These are phyloP conservation scores for Frieseomelitta varia DNA, from an alignment of 1,140 invertebrate genomes.

Conservation along the genomic window DNA sequence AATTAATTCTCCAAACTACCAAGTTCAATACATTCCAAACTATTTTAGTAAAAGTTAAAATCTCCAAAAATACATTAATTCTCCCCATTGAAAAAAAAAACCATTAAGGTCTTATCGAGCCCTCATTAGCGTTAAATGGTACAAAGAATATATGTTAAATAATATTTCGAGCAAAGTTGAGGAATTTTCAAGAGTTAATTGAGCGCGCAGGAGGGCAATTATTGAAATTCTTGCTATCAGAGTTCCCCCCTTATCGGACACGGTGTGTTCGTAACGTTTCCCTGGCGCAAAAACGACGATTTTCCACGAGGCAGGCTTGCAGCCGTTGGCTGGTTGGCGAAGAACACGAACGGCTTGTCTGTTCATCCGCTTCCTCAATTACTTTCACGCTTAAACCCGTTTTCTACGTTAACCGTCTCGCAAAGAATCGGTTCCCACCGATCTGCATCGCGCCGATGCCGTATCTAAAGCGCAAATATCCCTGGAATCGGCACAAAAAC, in stretches of 20 bases:
- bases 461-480: slow-evolving; percentile 45
- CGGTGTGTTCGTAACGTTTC: slow-evolving; percentile 3
- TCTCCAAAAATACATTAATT: not conserved
- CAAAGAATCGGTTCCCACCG: slow-evolving; percentile 66
- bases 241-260: not conserved
- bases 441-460: slow-evolving; percentile 48
- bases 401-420: slow-evolving; percentile 72
- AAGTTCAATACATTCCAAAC: not conserved
- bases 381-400: slow-evolving; percentile 77
- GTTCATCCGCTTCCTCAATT: slow-evolving; percentile 74
- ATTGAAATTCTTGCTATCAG: not conserved
- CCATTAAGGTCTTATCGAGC: too few species aligned
- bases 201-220: not conserved
- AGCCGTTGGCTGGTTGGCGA: slow-evolving; percentile 24
- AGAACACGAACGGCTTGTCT: slow-evolving; percentile 45
- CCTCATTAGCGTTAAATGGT: too few species aligned
- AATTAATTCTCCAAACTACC: too few species aligned
- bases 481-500: slow-evolving; percentile 37
- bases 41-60: not conserved
- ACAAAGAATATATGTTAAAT: not conserved
- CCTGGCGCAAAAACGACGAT: slow-evolving; percentile 33
- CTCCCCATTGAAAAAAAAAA: not conserved
- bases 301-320: slow-evolving; percentile 45
- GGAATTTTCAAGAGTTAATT: not conserved
- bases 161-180: not conserved